Evolutionary conservation across 2,797 vertebrate genomes (phyloP).

Genomic region (Neopelma chrysocephalum): DNA sequence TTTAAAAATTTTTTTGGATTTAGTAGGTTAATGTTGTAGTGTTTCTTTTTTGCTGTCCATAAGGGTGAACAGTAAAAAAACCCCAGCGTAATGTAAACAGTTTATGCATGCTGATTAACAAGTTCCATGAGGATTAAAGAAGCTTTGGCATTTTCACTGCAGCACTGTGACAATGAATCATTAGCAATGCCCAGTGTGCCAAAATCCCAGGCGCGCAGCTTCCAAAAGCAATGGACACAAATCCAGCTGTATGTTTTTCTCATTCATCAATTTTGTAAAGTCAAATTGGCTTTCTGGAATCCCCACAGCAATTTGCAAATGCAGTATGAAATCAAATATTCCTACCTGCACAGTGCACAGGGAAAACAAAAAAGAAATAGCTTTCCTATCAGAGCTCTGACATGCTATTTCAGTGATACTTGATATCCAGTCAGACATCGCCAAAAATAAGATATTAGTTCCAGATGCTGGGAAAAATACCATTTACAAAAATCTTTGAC

Average conservation of each 20-base stretch:
- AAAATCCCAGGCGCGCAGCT: neutral
- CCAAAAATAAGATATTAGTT: neutral
- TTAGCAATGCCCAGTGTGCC: neutral
- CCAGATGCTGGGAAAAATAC: neutral
- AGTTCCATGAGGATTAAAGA: neutral
- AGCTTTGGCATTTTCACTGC: neutral
- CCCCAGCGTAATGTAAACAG: neutral
- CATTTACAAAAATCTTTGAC: neutral
- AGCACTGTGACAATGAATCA: neutral
- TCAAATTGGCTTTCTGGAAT: neutral
- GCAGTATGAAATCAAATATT: slow-evolving; percentile 28
- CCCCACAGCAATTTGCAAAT: slow-evolving; percentile 20
- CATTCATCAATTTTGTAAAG: slow-evolving; percentile 17
- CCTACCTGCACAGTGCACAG: neutral
- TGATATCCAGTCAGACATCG: neutral
- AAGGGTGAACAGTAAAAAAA: neutral
- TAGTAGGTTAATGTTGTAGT: neutral
- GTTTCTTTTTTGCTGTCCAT: neutral
- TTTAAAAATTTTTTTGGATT: neutral
- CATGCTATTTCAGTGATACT: neutral
- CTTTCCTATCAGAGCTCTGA: neutral
- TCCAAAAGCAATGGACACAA: neutral
- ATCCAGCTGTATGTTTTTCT: neutral
- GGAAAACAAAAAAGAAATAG: neutral
- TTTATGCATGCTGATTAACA: neutral